Conservation (phyloP, 2,888 invertebrate species). For the Ophion ventricosus region DNA sequence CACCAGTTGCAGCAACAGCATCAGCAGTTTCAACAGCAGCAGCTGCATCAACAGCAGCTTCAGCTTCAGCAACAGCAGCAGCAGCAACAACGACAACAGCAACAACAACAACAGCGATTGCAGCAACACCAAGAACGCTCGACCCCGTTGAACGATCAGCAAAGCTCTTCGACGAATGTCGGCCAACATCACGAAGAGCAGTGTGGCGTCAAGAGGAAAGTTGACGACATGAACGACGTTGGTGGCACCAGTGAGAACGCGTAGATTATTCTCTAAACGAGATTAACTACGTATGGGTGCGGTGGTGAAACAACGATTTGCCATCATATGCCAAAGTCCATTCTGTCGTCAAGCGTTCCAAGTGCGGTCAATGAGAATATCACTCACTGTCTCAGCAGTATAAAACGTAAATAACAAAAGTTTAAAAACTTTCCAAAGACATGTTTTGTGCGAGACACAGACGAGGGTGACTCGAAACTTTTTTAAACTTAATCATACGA, state of each 20-base stretch:
- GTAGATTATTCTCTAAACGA: conserved; percentile 67
- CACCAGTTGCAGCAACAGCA: conserved; percentile 75
- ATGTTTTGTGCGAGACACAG: conserved; percentile 13
- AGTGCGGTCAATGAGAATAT: conserved; percentile 80
- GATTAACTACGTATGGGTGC: conserved; percentile 27
- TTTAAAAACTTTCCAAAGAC: conserved; percentile 57
- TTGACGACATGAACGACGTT: conserved; percentile 79
- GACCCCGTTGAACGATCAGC: conserved; percentile 72
- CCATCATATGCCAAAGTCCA: conserved; percentile 16
- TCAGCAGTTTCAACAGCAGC: conserved; percentile 75
- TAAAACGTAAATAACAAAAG: conserved; percentile 35
- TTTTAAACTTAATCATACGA: conserved; percentile 42
- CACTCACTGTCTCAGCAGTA: conserved; percentile 82
- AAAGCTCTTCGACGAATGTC: conserved; percentile 69
- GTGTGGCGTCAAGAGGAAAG: conserved; percentile 81
- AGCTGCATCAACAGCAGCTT: conserved; percentile 71
- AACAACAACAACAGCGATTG: conserved; percentile 72
- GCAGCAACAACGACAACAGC: conserved; percentile 68
- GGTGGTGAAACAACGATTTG: background rate
- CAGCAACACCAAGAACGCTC: conserved; percentile 74
- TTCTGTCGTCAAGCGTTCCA: conserved; percentile 74
- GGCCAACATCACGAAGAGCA: conserved; percentile 74
- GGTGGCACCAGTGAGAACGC: conserved; percentile 75
- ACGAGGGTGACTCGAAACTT: conserved; percentile 13
- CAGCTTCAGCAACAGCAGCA: conserved; percentile 70